Conservation (phyloP, 2,888 invertebrate species). For the Pammene aurita region DNA sequence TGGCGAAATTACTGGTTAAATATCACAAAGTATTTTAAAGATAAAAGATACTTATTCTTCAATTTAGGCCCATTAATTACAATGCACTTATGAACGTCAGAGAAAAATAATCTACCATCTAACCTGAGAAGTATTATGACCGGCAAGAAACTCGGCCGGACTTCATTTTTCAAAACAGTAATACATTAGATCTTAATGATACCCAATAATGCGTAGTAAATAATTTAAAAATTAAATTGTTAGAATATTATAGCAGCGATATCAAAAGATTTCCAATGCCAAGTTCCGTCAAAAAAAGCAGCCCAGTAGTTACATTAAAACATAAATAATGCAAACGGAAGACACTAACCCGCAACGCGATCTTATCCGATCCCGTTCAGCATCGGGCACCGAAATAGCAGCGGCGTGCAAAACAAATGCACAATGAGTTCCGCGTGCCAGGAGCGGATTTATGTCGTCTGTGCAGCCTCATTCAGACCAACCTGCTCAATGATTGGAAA, state of each 20-base stretch:
- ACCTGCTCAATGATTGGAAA: not conserved
- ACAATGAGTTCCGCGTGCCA: constrained; percentile 80
- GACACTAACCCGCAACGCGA: constrained; percentile 5
- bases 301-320: not conserved
- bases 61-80: no score
- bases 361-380: constrained; percentile 26
- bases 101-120: no score
- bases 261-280: not conserved
- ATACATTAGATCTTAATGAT: no score
- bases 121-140: no score
- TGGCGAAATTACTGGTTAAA: no score
- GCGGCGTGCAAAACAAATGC: constrained; percentile 70
- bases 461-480: constrained; percentile 34
- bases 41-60: no score
- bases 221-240: not conserved
- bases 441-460: constrained; percentile 47
- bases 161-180: no score
- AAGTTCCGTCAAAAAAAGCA: not conserved
- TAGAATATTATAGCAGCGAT: not conserved
- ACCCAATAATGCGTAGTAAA: no score
- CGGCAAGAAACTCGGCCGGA: no score
- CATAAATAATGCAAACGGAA: not conserved
- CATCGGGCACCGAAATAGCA: constrained; percentile 43
- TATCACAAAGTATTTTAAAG: not conserved
- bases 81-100: no score